These are phyloP conservation scores for Sterrhoptilus dennistouni DNA, from an alignment of 2,113 vertebrate species.

Conservation along the genomic window DNA sequence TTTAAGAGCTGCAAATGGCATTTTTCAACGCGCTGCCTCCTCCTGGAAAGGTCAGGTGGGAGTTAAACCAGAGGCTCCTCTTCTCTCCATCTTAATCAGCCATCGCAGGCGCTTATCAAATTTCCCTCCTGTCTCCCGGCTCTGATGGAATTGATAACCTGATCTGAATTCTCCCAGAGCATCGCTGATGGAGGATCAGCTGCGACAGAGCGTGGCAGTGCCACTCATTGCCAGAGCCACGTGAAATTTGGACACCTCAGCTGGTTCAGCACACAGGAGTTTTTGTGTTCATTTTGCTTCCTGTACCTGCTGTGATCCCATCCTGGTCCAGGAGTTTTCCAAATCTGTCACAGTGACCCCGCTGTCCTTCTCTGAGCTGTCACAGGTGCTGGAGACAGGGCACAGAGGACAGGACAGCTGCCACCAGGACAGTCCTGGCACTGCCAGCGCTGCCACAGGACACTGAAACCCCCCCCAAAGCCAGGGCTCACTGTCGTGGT, in stretches of 20 bases:
- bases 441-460: no score
- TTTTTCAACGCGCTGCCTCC: background rate
- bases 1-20: conserved; percentile 62
- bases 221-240: background rate
- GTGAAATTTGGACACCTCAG: background rate
- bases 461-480: no score
- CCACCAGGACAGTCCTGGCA: no score
- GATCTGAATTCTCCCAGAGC: conserved; percentile 8
- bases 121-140: background rate
- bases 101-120: background rate
- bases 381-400: background rate
- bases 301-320: background rate
- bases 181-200: background rate
- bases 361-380: background rate
- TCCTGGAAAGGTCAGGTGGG: conserved; percentile 51
- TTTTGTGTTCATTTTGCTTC: background rate
- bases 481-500: no score
- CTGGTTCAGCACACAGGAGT: background rate
- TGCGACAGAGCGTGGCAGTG: background rate
- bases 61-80: conserved; percentile 53
- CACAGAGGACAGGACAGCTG: background rate
- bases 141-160: conserved; percentile 25
- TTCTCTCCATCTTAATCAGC: conserved; percentile 61
- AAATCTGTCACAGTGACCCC: background rate
- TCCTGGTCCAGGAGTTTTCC: background rate